A percentile compares a stretch with the other conserved stretches of the same genome.
phyloP scores from a whole-genome alignment of 2,113 vertebrate species.

The Rhinoderma darwinii region DNA sequence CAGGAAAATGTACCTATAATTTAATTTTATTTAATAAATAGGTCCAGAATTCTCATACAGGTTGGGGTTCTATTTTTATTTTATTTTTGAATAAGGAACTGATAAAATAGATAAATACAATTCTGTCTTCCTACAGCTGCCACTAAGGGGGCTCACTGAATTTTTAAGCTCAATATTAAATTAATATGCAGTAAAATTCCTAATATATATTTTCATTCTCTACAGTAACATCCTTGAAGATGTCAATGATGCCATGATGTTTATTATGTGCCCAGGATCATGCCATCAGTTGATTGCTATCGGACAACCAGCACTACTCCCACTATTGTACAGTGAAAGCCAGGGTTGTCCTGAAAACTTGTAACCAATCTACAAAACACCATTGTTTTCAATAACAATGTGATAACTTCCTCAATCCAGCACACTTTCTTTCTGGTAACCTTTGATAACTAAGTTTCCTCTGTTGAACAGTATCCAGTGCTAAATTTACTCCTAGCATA shows the following conservation, averaged over 20 bases:
- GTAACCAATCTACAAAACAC: slow-evolving; percentile 13
- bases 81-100: too few relatives aligned
- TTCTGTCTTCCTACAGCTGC: too few relatives aligned
- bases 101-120: too few relatives aligned
- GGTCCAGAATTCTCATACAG: too few relatives aligned
- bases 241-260: neutral
- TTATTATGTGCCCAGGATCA: neutral
- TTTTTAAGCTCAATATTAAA: too few relatives aligned
- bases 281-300: neutral
- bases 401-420: slow-evolving; percentile 22
- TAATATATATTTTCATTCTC: neutral
- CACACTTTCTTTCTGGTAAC: slow-evolving; percentile 18
- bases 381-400: slow-evolving; percentile 45
- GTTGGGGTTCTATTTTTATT: too few relatives aligned
- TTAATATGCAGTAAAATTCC: too few relatives aligned
- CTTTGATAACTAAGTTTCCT: slow-evolving; percentile 2
- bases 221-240: neutral
- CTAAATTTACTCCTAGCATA: neutral
- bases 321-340: slow-evolving; percentile 2
- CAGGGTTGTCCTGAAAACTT: slow-evolving; percentile 22
- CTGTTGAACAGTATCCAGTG: neutral
- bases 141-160: too few relatives aligned
- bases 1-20: too few relatives aligned
- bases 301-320: neutral
- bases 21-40: too few relatives aligned